Percentiles rank a stretch among this genome's conserved stretches.
Conservation (phyloP, 1,140 invertebrate species). For the Cherax destructor region DNA sequence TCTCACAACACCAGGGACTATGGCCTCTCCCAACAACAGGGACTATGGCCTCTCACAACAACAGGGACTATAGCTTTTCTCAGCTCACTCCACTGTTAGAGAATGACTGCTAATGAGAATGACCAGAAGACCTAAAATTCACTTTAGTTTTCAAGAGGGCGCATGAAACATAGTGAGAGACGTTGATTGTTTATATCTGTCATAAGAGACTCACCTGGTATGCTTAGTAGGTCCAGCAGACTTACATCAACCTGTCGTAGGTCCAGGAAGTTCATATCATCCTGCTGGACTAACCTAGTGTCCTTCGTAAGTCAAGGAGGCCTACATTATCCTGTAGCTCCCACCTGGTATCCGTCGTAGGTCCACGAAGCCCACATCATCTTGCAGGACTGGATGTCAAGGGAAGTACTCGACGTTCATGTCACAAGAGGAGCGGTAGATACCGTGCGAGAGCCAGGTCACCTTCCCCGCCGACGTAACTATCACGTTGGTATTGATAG, state of each 20-base stretch:
- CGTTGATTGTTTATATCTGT: background rate
- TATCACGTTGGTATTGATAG: conserved; percentile 90
- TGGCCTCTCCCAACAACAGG: no score
- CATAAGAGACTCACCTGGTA: background rate
- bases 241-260: background rate
- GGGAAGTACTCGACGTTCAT: conserved; percentile 96
- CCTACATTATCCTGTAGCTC: background rate
- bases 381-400: conserved; percentile 90
- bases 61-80: no score
- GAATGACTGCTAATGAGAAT: no score
- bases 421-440: conserved; percentile 90
- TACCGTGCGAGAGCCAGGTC: conserved; percentile 86
- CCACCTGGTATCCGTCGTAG: conserved; percentile 94
- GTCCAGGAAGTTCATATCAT: background rate
- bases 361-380: conserved; percentile 98
- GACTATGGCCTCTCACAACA: no score
- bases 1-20: no score
- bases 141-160: background rate
- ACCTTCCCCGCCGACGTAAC: conserved; percentile 82
- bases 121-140: no score
- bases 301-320: background rate
- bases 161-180: background rate
- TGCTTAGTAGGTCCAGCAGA: background rate
- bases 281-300: background rate
- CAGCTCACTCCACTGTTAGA: no score